Evolutionary conservation across 92 coral and sea anemone genomes (phyloP), one percentile per base, ranked within the genome.

Genomic region (Virgularia gustaviana): DNA sequence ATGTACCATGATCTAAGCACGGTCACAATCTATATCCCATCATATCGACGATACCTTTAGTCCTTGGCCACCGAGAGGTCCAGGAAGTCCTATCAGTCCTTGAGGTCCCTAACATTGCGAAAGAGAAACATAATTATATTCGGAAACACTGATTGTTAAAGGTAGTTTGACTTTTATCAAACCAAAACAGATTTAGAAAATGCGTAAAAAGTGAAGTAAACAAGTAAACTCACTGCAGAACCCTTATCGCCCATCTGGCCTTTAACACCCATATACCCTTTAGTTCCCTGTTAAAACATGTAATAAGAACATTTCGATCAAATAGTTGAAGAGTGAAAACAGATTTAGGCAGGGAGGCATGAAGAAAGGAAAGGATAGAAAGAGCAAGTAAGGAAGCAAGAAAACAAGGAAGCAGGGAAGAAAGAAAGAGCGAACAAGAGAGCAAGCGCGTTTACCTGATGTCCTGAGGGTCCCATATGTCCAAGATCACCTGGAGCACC

Each of bases 401-500:
- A n/a, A n/a, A n/a, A n/a, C n/a, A n/a, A n/a, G n/a, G n/a, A n/a
- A n/a, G n/a, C n/a, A n/a, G n/a, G n/a, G n/a, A n/a, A n/a, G n/a
- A n/a, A n/a, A n/a, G n/a, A n/a, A n/a, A n/a, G n/a, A n/a, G n/a
- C n/a, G n/a, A n/a, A n/a, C n/a, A n/a, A n/a, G n/a, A n/a, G n/a
- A n/a, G n/a, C n/a, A n/a, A n/a, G n/a, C n/a, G n/a, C n/a, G n/a
- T n/a, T 75, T 59, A 84, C 88, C 85, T 57, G 76, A 61, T 67
- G 60, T 36, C 90, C 96, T 23, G 47, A 66, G 33, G 81, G 65
- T 23, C 96, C 96, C 18, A 59, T 54, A 10, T 66, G 56, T 19
- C 96, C 96, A 66, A 68, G 49, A 9, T 70, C 78, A 43, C 96
- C 96, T 29, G 65, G 74, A 9, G 57, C 67, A 2, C 96, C 96